Percentiles rank a stretch among this genome's conserved stretches.
These are phyloP conservation scores for Enteromius anoplus DNA, from an alignment of 2,797 vertebrate species.

Conservation along the genomic window DNA sequence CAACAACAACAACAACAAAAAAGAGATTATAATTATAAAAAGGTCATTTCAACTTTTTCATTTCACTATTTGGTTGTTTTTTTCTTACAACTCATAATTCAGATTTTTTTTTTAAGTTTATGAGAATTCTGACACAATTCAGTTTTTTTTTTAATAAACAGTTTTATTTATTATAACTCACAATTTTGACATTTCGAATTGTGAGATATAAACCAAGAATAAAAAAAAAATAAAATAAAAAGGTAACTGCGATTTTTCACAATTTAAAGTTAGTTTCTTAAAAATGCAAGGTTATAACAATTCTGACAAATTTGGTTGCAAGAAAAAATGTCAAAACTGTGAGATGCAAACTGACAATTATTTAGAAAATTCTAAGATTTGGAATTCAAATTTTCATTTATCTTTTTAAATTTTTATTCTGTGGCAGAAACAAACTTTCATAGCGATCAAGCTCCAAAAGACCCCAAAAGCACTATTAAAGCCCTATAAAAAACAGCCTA, in stretches of 20 bases:
- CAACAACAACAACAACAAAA: neutral
- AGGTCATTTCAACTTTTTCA: neutral
- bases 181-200: neutral
- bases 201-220: neutral
- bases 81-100: neutral
- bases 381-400: neutral
- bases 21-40: neutral
- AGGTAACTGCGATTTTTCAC: neutral
- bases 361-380: neutral
- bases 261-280: too few species aligned
- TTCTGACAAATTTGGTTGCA: neutral
- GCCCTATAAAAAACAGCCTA: neutral
- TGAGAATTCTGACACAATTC: neutral
- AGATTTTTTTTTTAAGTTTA: neutral
- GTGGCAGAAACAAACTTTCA: neutral
- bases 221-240: neutral
- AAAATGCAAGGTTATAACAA: neutral
- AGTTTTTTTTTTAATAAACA: too few species aligned
- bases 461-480: neutral
- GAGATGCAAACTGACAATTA: neutral
- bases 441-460: neutral
- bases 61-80: neutral
- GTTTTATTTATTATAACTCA: neutral
- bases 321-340: neutral
- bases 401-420: neutral